phyloP scores from a whole-genome alignment of 2,888 invertebrate genomes.

The Linyphia triangularis region DNA sequence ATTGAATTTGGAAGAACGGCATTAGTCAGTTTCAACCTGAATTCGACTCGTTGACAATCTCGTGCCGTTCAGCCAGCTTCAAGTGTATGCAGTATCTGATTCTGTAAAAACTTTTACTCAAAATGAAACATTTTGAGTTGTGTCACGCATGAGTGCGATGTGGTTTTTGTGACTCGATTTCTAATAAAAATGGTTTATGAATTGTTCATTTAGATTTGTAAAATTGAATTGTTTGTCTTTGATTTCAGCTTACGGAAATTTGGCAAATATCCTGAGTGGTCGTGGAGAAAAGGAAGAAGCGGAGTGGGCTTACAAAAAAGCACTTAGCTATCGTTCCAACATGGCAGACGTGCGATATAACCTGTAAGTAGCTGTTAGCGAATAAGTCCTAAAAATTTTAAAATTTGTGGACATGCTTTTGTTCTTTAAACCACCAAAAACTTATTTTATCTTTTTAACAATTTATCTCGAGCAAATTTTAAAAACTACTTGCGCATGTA shows the following conservation, averaged over 20 bases:
- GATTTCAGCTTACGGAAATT: slow-evolving; percentile 92
- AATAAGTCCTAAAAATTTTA: not conserved
- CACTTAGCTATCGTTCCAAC: slow-evolving; percentile 93
- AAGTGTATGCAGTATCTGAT: too few relatives aligned
- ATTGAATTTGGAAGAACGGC: too few relatives aligned
- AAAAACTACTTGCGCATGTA: too few relatives aligned
- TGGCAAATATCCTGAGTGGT: slow-evolving; percentile 95
- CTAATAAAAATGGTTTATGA: too few relatives aligned
- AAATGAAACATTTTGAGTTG: too few relatives aligned
- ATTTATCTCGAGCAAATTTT: not conserved
- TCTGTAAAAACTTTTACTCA: too few relatives aligned
- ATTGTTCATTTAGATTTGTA: too few relatives aligned
- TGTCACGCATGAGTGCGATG: too few relatives aligned
- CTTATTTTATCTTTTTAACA: not conserved
- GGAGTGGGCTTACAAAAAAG: slow-evolving; percentile 93
- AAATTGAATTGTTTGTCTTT: not conserved
- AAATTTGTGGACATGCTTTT: not conserved
- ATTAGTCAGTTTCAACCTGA: too few relatives aligned
- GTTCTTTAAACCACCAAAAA: not conserved
- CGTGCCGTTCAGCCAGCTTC: too few relatives aligned
- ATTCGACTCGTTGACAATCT: too few relatives aligned
- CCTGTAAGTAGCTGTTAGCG: slow-evolving; percentile 87
- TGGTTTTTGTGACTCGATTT: too few relatives aligned
- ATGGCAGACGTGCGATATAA: slow-evolving; percentile 99
- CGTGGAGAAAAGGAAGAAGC: slow-evolving; percentile 93